phyloP scores from a whole-genome alignment of 2,797 vertebrate species.

The Spinibarbus caldwelli region DNA sequence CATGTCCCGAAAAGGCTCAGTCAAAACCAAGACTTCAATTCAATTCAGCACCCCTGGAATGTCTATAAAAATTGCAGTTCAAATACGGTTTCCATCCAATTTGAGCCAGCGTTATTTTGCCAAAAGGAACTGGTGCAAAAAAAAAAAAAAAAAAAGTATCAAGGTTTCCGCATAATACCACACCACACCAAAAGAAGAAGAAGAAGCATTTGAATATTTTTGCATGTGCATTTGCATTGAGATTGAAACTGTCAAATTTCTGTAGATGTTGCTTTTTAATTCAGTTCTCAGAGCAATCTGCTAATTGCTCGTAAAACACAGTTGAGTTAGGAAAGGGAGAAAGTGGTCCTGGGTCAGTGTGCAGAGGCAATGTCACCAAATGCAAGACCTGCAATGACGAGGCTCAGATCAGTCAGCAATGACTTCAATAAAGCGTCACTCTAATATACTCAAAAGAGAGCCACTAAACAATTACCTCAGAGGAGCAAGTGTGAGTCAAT shows the following conservation, averaged over 20 bases:
- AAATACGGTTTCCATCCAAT: background rate
- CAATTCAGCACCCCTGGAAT: background rate
- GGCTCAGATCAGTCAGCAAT: conserved; percentile 66
- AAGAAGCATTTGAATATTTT: background rate
- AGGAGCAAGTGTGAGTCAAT: conserved; percentile 75
- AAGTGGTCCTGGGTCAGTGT: background rate
- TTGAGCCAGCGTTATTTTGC: background rate
- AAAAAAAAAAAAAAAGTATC: background rate
- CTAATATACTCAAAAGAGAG: conserved; percentile 76
- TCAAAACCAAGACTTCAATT: conserved; percentile 1
- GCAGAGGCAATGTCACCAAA: background rate
- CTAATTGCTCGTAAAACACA: conserved; percentile 20
- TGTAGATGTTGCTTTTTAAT: background rate
- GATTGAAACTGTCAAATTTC: background rate
- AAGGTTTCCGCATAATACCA: background rate
- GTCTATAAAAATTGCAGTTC: background rate
- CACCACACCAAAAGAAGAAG: background rate
- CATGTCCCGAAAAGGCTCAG: background rate
- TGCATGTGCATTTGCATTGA: background rate
- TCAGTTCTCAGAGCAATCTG: background rate
- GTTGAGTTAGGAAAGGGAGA: background rate
- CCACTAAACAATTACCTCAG: conserved; percentile 70
- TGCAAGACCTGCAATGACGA: background rate
- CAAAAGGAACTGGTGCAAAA: background rate
- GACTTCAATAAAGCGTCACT: conserved; percentile 75